These are phyloP conservation scores for Phymastichus coffea DNA, from an alignment of 1,140 invertebrate species.

Conservation along the genomic window DNA sequence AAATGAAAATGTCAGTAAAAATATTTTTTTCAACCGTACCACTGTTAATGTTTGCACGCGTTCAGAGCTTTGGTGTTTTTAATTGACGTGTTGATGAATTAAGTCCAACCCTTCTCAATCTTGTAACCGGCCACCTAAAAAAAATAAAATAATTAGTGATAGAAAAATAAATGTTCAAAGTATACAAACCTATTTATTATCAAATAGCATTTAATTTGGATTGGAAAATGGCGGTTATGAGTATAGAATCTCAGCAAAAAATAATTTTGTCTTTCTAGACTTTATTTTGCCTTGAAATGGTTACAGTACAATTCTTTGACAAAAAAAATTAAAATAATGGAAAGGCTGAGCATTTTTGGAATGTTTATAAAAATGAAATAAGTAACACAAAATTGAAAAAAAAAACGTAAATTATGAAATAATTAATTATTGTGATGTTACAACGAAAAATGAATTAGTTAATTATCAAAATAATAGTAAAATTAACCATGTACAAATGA, in stretches of 20 bases:
- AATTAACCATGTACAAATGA: no score
- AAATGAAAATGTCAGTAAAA: slow-evolving; percentile 30
- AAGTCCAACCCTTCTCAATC: no score
- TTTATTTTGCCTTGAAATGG: slow-evolving; percentile 58
- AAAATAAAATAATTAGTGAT: slow-evolving; percentile 34
- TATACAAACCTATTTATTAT: neutral
- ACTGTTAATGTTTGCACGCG: no score
- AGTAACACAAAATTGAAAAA: no score
- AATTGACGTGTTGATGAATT: no score
- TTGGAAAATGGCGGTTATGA: no score
- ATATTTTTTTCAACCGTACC: no score
- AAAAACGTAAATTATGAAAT: no score
- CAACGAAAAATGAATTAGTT: no score
- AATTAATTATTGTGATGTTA: no score
- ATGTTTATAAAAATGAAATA: slow-evolving; percentile 48
- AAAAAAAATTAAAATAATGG: slow-evolving; percentile 43
- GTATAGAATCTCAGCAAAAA: neutral
- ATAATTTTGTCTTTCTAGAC: slow-evolving; percentile 54
- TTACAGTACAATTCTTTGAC: slow-evolving; percentile 52
- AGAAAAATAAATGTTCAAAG: slow-evolving; percentile 10
- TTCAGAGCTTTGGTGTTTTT: no score
- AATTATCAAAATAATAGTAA: neutral
- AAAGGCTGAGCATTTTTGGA: slow-evolving; percentile 53
- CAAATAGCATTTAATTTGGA: no score
- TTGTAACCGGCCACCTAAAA: slow-evolving; percentile 30